Base-by-base conservation (phyloP, 1,140 invertebrate genomes). In the Anoplophora glabripennis region DNA sequence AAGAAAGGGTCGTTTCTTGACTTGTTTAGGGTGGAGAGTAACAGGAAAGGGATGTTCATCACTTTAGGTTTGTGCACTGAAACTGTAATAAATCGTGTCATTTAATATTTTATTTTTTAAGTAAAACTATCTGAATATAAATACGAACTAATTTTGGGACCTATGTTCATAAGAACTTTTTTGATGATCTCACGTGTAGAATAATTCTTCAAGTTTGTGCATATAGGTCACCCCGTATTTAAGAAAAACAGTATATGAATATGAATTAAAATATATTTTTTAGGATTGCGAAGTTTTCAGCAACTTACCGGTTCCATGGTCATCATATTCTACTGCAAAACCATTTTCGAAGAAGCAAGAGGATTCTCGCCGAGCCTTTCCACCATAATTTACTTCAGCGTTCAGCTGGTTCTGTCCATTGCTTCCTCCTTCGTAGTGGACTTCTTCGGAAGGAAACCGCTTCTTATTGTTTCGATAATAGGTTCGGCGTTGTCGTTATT, bases 251-350 rank as follows among this genome's bases (percentile, higher is more conserved):
- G n/a, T n/a, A n/a, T n/a, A n/a, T n/a, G n/a, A n/a, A n/a, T n/a
- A n/a, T n/a, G n/a, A n/a, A n/a, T n/a, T n/a, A n/a, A n/a, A n/a
- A n/a, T n/a, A n/a, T n/a, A n/a, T 9, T 18, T 38, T 37, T 4
- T 14, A 49, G 47, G 47, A 34, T 21, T 59, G 7, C 49, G 88
- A 69, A 78, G 86, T 11, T 85, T 89, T 15, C 89, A 92, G 70
- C 88, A 91, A 69, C 79, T 90, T 33, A 88, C 83, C 55, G 87
- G 89, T 1, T 84, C 89, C n/a, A 86, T 87, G 41, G 86, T 86
- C 1, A 79, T 92, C 14, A 84, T 86, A 62, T 86, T 87, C 36
- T 91, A 90, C 67, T 82, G 87, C 18, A 85, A 89, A 53, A 84
- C 85, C 42, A 89, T 93, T 60, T 84, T 93, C 61, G 79, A 82